A percentile compares a stretch with the other conserved stretches of the same genome.
phyloP scores from a whole-genome alignment of 2,113 vertebrate genomes.

The Ursus arctos region DNA sequence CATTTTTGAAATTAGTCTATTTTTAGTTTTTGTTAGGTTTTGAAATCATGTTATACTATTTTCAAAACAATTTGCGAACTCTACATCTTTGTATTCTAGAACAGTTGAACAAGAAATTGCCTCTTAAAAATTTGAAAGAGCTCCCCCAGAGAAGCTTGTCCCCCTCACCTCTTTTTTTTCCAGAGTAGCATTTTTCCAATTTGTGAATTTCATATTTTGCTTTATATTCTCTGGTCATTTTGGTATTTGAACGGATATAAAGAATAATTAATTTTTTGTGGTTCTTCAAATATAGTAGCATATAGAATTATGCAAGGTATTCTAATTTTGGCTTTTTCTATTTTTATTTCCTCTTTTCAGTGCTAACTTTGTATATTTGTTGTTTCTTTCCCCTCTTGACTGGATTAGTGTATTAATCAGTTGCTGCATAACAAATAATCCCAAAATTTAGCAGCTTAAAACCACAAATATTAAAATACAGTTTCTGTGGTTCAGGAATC shows the following conservation, averaged over 20 bases:
- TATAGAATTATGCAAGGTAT: background rate
- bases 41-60: background rate
- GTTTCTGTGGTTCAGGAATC: background rate
- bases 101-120: background rate
- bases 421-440: background rate
- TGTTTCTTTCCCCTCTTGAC: background rate
- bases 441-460: background rate
- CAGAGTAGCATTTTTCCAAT: background rate
- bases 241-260: background rate
- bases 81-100: background rate
- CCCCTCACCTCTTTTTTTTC: background rate
- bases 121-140: background rate
- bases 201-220: background rate
- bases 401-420: background rate
- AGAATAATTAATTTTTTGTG: constrained; percentile 31
- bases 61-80: background rate
- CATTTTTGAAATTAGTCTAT: background rate
- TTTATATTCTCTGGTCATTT: background rate
- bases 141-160: background rate
- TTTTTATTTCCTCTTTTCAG: background rate
- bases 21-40: constrained; percentile 19
- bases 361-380: background rate
- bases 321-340: background rate
- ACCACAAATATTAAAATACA: background rate
- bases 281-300: background rate